Conservation (phyloP, 2,888 invertebrate genomes). For the Agrochola macilenta region DNA sequence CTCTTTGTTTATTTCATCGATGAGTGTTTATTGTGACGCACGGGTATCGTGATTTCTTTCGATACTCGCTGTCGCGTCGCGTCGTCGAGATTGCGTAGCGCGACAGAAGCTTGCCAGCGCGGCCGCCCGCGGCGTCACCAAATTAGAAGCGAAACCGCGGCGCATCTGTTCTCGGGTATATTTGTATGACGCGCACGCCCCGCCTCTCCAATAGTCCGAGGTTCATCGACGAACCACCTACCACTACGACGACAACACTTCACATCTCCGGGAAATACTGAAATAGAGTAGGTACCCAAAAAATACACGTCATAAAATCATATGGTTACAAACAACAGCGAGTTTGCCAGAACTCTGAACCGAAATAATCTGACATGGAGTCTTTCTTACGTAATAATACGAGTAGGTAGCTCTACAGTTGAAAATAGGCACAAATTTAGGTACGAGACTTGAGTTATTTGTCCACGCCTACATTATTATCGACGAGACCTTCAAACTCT, state of each 20-base stretch:
- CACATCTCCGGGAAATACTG: slow-evolving; percentile 73
- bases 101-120: slow-evolving; percentile 66
- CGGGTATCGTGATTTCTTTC: slow-evolving; percentile 58
- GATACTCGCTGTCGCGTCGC: slow-evolving; percentile 59
- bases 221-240: slow-evolving; percentile 77
- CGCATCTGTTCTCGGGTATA: slow-evolving; percentile 74
- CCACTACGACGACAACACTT: slow-evolving; percentile 72
- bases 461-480: slow-evolving; percentile 53
- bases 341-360: slow-evolving; percentile 65
- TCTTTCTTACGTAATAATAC: slow-evolving; percentile 54
- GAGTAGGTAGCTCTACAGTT: slow-evolving; percentile 34
- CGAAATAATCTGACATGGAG: slow-evolving; percentile 56
- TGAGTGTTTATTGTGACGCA: slow-evolving; percentile 69
- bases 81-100: slow-evolving; percentile 76
- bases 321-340: slow-evolving; percentile 67
- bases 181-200: slow-evolving; percentile 84
- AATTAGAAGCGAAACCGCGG: slow-evolving; percentile 85
- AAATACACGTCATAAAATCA: slow-evolving; percentile 64
- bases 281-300: slow-evolving; percentile 72
- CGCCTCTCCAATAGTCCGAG: slow-evolving; percentile 78
- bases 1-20: slow-evolving; percentile 66
- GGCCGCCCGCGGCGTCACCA: slow-evolving; percentile 82
- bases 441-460: slow-evolving; percentile 42
- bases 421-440: slow-evolving; percentile 41
- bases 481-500: slow-evolving; percentile 72